A percentile compares a stretch with the other conserved stretches of the same genome.
These are phyloP conservation scores for Ormyrus nitidulus DNA, from an alignment of 2,888 invertebrate species.

Conservation along the genomic window DNA sequence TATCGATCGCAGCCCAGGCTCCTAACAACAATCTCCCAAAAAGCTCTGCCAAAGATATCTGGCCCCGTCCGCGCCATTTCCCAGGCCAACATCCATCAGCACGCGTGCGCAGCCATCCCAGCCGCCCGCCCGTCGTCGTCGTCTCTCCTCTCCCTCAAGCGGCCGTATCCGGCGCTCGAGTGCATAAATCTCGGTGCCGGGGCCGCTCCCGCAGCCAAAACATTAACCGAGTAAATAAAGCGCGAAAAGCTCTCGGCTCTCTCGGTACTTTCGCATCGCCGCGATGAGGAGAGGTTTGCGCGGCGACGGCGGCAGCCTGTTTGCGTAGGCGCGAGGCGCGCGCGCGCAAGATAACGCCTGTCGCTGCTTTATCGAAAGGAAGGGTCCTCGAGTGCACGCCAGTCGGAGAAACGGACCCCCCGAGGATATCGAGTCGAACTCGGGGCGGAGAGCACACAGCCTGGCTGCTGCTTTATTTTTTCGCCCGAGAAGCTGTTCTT, in stretches of 20 bases:
- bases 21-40: no score
- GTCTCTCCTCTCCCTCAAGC: background rate
- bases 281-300: constrained; percentile 17
- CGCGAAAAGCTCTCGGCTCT: background rate
- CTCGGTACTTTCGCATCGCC: background rate
- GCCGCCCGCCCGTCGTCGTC: background rate
- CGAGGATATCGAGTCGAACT: constrained; percentile 2
- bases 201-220: constrained; percentile 21
- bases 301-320: background rate
- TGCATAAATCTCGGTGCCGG: constrained; percentile 9
- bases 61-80: background rate
- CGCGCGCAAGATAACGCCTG: constrained; percentile 17
- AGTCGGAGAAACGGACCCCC: background rate
- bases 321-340: constrained; percentile 18
- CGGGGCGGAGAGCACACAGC: background rate
- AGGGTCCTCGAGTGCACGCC: constrained; percentile 43
- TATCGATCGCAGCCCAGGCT: no score
- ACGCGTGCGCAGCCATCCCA: background rate
- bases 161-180: constrained; percentile 22
- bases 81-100: background rate
- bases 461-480: background rate
- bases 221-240: constrained; percentile 46
- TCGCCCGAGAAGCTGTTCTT: background rate
- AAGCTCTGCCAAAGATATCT: no score
- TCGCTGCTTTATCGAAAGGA: constrained; percentile 45